Evolutionary conservation across 2,888 invertebrate species (phyloP).

Genomic region (Drosophila prolongata): DNA sequence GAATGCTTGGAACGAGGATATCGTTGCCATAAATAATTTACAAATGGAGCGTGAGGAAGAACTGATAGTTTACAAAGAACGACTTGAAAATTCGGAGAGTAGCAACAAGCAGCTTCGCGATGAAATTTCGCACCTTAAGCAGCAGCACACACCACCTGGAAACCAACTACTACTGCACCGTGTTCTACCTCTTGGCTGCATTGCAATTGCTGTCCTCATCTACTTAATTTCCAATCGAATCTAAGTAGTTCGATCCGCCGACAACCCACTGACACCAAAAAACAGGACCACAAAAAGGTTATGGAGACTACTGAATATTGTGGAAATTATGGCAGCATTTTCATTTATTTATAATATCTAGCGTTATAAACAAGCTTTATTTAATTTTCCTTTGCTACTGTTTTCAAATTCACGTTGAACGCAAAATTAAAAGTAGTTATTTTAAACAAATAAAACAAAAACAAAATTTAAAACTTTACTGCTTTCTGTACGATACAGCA

Average conservation of each 20-base stretch:
- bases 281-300: not conserved
- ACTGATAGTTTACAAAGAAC: constrained; percentile 83
- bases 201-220: constrained; percentile 78
- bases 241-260: constrained; percentile 22
- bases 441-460: not conserved
- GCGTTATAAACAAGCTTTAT: not conserved
- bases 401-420: not conserved
- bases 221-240: constrained; percentile 72
- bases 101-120: constrained; percentile 81
- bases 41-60: constrained; percentile 83
- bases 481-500: too few relatives aligned
- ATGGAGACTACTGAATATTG: not conserved
- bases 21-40: constrained; percentile 73
- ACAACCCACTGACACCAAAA: not conserved
- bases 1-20: constrained; percentile 66
- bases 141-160: constrained; percentile 24
- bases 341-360: not conserved
- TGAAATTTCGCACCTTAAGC: constrained; percentile 76
- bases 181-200: constrained; percentile 76
- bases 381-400: not conserved
- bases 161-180: constrained; percentile 55
- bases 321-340: not conserved
- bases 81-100: constrained; percentile 78
- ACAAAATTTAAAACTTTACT: too few relatives aligned
- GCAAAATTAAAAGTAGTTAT: not conserved